These are phyloP conservation scores for Heterochromis multidens DNA, from an alignment of 2,113 vertebrate species.

Conservation along the genomic window DNA sequence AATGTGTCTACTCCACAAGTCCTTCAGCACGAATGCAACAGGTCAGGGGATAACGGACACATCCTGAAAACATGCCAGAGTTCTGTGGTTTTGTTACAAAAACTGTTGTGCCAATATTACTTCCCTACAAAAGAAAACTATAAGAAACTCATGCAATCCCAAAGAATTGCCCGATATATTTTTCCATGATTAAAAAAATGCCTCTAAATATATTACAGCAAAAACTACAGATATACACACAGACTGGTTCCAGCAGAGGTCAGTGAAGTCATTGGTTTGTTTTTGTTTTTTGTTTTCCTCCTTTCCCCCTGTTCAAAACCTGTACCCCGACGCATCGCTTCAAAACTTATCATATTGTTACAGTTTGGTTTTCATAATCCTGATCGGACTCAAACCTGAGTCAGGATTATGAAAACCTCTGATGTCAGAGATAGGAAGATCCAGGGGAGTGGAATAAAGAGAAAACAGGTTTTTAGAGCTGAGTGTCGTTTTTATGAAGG, in stretches of 20 bases:
- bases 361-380: neutral
- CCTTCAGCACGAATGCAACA: slow-evolving; percentile 13
- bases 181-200: slow-evolving; percentile 73
- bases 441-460: neutral
- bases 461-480: neutral
- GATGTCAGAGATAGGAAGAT: neutral
- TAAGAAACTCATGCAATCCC: slow-evolving; percentile 76
- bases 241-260: slow-evolving; percentile 66
- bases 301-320: neutral
- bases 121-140: slow-evolving; percentile 65
- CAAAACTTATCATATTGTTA: neutral
- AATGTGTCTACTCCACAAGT: neutral
- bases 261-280: slow-evolving; percentile 45
- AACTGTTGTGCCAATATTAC: slow-evolving; percentile 56
- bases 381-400: neutral
- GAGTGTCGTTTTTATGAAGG: slow-evolving; percentile 20
- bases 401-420: neutral
- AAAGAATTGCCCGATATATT: slow-evolving; percentile 75
- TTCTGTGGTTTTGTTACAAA: slow-evolving; percentile 57
- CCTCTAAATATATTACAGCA: slow-evolving; percentile 79
- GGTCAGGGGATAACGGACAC: neutral
- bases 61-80: slow-evolving; percentile 58
- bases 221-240: slow-evolving; percentile 78
- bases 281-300: neutral
- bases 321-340: slow-evolving; percentile 5